These are phyloP conservation scores for Vicugna pacos DNA, from an alignment of 2,113 vertebrate genomes.

Conservation along the genomic window DNA sequence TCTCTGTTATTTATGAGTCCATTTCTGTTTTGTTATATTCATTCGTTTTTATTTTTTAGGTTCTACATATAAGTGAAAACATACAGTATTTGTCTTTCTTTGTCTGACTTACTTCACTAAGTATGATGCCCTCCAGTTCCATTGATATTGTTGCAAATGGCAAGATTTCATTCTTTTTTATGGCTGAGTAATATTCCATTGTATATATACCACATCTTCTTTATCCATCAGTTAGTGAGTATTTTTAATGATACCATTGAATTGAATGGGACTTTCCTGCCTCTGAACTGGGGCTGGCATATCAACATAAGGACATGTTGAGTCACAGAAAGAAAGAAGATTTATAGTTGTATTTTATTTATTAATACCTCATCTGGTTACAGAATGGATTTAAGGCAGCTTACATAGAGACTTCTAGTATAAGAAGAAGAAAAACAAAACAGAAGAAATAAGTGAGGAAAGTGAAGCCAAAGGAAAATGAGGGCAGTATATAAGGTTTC, in stretches of 20 bases:
- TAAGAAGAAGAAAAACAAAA: background rate
- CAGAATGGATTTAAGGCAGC: background rate
- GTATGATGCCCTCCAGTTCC: background rate
- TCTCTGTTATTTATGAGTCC: background rate
- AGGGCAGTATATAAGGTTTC: background rate
- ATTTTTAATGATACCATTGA: background rate
- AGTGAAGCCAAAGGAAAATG: conserved; percentile 4
- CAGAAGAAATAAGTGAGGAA: background rate
- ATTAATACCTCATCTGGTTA: background rate
- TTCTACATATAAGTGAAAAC: background rate
- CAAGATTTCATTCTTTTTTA: background rate
- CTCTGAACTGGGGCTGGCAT: background rate
- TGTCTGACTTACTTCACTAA: background rate
- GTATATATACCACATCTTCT: background rate
- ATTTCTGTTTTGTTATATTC: background rate
- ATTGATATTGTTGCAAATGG: background rate
- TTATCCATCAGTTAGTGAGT: background rate
- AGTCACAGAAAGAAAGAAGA: background rate
- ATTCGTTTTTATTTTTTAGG: background rate
- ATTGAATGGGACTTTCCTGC: background rate
- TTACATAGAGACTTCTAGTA: background rate
- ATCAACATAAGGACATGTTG: background rate
- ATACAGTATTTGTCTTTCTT: background rate
- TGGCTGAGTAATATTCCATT: background rate
- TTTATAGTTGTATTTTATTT: background rate